These are phyloP conservation scores for Monochamus saltuarius DNA, from an alignment of 1,140 invertebrate species.

Conservation along the genomic window DNA sequence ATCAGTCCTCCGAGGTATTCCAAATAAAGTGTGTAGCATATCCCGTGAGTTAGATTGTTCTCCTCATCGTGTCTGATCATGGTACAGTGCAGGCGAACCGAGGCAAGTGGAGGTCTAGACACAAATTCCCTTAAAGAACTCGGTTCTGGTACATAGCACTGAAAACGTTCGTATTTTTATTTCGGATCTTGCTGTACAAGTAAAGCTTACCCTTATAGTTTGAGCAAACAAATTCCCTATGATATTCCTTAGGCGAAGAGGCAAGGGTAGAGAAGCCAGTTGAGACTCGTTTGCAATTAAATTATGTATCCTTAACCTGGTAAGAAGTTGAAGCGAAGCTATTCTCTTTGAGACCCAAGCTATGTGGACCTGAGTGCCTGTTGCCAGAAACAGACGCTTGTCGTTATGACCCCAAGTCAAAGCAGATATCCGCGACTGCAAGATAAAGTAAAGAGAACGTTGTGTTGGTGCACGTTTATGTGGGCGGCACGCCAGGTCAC, in stretches of 20 bases:
- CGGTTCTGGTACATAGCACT: slow-evolving; percentile 93
- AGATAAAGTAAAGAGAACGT: slow-evolving; percentile 25
- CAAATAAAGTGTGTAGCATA: slow-evolving; percentile 92
- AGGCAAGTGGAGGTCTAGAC: slow-evolving; percentile 81
- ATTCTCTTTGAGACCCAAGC: slow-evolving; percentile 90
- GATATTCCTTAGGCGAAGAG: slow-evolving; percentile 77
- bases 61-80: slow-evolving; percentile 93
- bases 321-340: slow-evolving; percentile 85
- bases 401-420: slow-evolving; percentile 98
- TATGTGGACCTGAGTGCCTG: slow-evolving; percentile 84
- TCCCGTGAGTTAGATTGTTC: slow-evolving; percentile 63
- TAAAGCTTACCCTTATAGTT: slow-evolving; percentile 80
- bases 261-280: slow-evolving; percentile 75
- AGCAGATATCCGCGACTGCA: slow-evolving; percentile 81
- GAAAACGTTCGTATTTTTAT: slow-evolving; percentile 29
- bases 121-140: slow-evolving; percentile 89
- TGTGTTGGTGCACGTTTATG: too few species aligned
- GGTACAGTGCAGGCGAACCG: slow-evolving; percentile 89
- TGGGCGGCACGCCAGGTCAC: too few species aligned
- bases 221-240: slow-evolving; percentile 90
- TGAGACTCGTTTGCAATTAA: slow-evolving; percentile 63
- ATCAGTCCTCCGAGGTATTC: slow-evolving; percentile 96
- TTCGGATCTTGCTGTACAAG: background rate
- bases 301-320: slow-evolving; percentile 69
- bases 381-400: slow-evolving; percentile 88